These are phyloP conservation scores for Paramormyrops hopkinsi DNA, from an alignment of 2,797 vertebrate genomes.

Conservation along the genomic window DNA sequence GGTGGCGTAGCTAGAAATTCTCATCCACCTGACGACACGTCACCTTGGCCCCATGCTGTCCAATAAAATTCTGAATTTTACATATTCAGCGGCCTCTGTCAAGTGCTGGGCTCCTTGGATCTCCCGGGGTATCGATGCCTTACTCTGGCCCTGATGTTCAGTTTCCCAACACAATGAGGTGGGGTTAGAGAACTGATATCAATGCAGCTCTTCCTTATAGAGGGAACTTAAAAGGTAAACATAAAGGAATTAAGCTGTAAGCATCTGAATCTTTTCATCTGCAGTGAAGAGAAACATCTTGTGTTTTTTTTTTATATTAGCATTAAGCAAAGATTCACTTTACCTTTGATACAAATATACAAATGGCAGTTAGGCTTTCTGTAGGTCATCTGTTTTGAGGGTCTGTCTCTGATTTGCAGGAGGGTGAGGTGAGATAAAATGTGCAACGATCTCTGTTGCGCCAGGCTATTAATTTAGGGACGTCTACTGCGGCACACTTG, in stretches of 20 bases:
- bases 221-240: neutral
- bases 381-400: neutral
- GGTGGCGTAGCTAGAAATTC: neutral
- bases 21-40: neutral
- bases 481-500: slow-evolving; percentile 29
- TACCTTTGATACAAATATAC: neutral
- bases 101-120: neutral
- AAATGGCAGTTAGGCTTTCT: neutral
- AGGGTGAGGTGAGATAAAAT: neutral
- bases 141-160: neutral
- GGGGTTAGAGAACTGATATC: neutral
- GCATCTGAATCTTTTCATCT: neutral
- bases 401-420: neutral
- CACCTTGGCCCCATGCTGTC: neutral
- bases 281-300: neutral
- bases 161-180: neutral
- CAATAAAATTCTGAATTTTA: neutral
- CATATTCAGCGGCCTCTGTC: neutral
- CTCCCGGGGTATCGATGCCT: neutral
- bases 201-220: neutral
- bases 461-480: slow-evolving; percentile 42
- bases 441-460: slow-evolving; percentile 26
- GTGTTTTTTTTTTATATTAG: neutral
- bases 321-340: neutral
- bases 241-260: neutral